Conservation (phyloP, 2,888 invertebrate genomes). For the Macaria liturata region DNA sequence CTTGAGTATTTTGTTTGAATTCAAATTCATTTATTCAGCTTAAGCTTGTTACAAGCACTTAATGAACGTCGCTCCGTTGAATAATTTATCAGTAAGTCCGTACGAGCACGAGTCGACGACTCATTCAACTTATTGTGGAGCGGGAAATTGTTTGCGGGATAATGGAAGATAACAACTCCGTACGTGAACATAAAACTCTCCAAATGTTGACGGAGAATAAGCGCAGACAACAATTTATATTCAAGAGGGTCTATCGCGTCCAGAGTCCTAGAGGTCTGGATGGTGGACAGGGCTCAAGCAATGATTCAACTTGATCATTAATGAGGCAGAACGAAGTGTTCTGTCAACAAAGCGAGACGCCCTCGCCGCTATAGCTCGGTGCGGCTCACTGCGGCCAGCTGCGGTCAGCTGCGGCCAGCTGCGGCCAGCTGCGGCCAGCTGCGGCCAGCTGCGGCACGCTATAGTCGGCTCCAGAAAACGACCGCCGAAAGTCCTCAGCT, state of each 20-base stretch:
- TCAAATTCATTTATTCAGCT: slow-evolving; percentile 45
- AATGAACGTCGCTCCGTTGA: slow-evolving; percentile 43
- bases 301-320: slow-evolving; percentile 14
- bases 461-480: slow-evolving; percentile 10
- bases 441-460: too few species aligned
- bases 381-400: background rate
- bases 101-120: slow-evolving; percentile 13
- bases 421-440: background rate
- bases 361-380: slow-evolving; percentile 7
- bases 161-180: background rate
- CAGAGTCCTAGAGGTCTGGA: too few species aligned
- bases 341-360: slow-evolving; percentile 31
- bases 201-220: too few species aligned
- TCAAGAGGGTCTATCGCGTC: too few species aligned
- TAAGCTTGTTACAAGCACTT: slow-evolving; percentile 45
- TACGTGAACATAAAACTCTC: too few species aligned
- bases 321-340: slow-evolving; percentile 29
- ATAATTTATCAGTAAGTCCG: slow-evolving; percentile 37
- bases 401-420: slow-evolving; percentile 5
- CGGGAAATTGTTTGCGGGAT: slow-evolving; percentile 18
- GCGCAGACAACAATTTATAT: too few species aligned
- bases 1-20: slow-evolving; percentile 37
- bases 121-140: slow-evolving; percentile 29
- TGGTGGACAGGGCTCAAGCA: too few species aligned
- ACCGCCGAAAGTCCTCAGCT: slow-evolving; percentile 18